phyloP scores from a whole-genome alignment of 2,113 vertebrate species.

The Rousettus leschenaultii region DNA sequence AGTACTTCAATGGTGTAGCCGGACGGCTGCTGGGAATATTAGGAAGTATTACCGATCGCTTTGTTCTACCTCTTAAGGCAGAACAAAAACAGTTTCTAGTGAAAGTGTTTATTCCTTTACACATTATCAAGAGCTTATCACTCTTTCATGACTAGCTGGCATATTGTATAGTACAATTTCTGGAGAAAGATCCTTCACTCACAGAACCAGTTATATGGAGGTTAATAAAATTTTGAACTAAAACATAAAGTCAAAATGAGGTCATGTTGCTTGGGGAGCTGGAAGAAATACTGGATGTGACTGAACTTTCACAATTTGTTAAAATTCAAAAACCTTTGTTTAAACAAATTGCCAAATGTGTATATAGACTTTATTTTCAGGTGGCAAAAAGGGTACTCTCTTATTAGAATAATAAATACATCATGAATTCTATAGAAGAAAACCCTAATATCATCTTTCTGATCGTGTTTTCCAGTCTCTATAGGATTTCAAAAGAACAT shows the following conservation, averaged over 20 bases:
- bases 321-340: constrained; percentile 99
- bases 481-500: constrained; percentile 99
- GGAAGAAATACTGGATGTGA: constrained; percentile 98
- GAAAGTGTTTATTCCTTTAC: constrained; percentile 98
- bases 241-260: constrained; percentile 99
- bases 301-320: constrained; percentile 96
- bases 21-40: constrained; percentile 97
- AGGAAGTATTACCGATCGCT: constrained; percentile 99
- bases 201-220: constrained; percentile 99
- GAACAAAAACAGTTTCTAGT: constrained; percentile 99
- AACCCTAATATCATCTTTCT: constrained; percentile 99
- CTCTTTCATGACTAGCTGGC: constrained; percentile 99
- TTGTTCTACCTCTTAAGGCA: constrained; percentile 98
- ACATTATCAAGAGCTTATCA: constrained; percentile 97
- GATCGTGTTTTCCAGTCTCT: constrained; percentile 99
- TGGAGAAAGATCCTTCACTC: constrained; percentile 99
- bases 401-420: constrained; percentile 99
- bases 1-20: constrained; percentile 99
- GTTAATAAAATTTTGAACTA: constrained; percentile 99
- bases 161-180: constrained; percentile 99
- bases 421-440: constrained; percentile 99
- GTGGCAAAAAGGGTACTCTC: constrained; percentile 97
- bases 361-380: constrained; percentile 99
- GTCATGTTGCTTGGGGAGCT: constrained; percentile 98
- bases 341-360: constrained; percentile 98